Evolutionary conservation across 1,140 invertebrate genomes (phyloP), one percentile per base, ranked within the genome.

Genomic region (Microplitis demolitor): DNA sequence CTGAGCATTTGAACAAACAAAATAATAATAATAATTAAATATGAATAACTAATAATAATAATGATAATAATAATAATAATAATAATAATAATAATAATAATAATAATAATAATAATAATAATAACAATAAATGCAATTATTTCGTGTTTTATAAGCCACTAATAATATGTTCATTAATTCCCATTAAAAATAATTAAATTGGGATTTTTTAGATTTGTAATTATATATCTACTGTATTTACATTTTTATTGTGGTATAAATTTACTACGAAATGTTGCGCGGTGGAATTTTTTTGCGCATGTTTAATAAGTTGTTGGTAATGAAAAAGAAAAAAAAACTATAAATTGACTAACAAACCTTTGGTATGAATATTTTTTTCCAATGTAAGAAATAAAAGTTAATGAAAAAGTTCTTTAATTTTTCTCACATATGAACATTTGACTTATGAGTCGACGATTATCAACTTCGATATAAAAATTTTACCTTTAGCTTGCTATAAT

Each of bases 1-100:
- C 24, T 24, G 24, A 24, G 24, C 24, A 24, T 24, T 24, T 24
- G 2, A 24, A 24, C 24, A 24, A 24, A 24, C 24, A 24, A 24
- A 24, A 24, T 24, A 24, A 24, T 24, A 24, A 24, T 35, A 66
- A 51, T 45, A 45, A 45, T n/a, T n/a, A n/a, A n/a, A n/a, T n/a
- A n/a, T n/a, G n/a, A n/a, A n/a, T n/a, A n/a, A n/a, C n/a, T 9
- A 45, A 11, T 45, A 45, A 45, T 45, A 45, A 45, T 45, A 45
- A 45, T 45, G 5, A 72, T 66, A 37, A 34, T 58, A 45, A 16
- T 58, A 60, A 51, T 58, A 35, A 68, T 35, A 51, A 51, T 45
- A 24, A 24, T 35, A 66, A 51, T 45, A 45, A 45, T 9, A 45
- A 11, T 45, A 45, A 45, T 45, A 45, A 45, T 45, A 45, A 45